phyloP scores from a whole-genome alignment of 2,888 invertebrate genomes.

The Norana najaformis region DNA sequence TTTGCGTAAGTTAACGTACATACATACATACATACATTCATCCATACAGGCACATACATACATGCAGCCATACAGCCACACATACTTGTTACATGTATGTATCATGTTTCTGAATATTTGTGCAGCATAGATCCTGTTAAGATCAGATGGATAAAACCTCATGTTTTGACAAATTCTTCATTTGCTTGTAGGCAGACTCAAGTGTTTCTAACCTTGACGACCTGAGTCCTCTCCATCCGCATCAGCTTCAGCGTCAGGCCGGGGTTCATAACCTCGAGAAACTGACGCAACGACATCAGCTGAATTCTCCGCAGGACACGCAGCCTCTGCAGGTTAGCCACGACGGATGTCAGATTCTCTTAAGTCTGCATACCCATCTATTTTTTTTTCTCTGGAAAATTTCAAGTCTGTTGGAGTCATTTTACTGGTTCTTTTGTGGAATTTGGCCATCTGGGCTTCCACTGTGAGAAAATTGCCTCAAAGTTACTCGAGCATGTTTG shows the following conservation, averaged over 20 bases:
- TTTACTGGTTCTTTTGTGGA: not conserved
- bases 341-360: no score
- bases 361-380: no score
- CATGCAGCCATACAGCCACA: not conserved
- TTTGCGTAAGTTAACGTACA: no score
- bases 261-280: constrained; percentile 22
- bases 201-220: not conserved
- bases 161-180: not conserved
- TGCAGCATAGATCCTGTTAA: no score
- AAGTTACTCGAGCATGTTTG: not conserved
- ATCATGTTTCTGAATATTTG: no score
- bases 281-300: not conserved
- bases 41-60: no score
- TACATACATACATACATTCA: no score
- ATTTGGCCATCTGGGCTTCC: not conserved
- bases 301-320: not conserved
- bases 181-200: not conserved
- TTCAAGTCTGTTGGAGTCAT: not conserved
- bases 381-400: no score
- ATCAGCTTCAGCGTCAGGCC: constrained; percentile 8
- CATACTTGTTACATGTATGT: no score
- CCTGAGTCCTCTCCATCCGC: not conserved
- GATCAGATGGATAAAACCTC: not conserved
- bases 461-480: not conserved
- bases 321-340: not conserved